phyloP scores from a whole-genome alignment of 2,113 vertebrate species.

The Urocynchramus pylzowi region DNA sequence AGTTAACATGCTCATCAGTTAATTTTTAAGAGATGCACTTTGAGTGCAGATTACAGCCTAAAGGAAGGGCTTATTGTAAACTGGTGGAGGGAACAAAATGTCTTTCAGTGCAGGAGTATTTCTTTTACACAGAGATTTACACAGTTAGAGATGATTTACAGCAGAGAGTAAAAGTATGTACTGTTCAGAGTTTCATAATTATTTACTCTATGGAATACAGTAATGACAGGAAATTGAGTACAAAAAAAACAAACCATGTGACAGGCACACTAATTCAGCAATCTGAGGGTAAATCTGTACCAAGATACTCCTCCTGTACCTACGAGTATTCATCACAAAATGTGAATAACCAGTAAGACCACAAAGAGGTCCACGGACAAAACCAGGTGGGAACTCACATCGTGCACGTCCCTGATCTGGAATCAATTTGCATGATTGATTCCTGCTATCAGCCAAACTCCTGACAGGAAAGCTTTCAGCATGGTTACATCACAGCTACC shows the following conservation, averaged over 20 bases:
- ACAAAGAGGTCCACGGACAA: not conserved
- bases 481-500: not conserved
- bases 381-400: not conserved
- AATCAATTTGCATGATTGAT: fast-evolving
- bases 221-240: not conserved
- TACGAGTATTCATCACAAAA: not conserved
- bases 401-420: not conserved
- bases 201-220: not conserved
- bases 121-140: not conserved
- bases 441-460: not conserved
- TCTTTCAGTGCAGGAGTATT: not conserved
- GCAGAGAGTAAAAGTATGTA: not conserved
- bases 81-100: not conserved
- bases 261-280: not conserved
- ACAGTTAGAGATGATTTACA: not conserved
- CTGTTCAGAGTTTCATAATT: not conserved
- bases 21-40: not conserved
- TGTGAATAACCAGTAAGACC: not conserved
- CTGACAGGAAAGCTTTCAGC: not conserved
- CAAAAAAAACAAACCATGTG: not conserved
- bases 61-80: not conserved
- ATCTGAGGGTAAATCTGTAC: not conserved
- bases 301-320: not conserved
- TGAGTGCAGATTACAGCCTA: not conserved
- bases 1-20: not conserved